Evolutionary conservation across 2,888 invertebrate species (phyloP), one percentile per base, ranked within the genome.

Genomic region (Dioctria linearis): DNA sequence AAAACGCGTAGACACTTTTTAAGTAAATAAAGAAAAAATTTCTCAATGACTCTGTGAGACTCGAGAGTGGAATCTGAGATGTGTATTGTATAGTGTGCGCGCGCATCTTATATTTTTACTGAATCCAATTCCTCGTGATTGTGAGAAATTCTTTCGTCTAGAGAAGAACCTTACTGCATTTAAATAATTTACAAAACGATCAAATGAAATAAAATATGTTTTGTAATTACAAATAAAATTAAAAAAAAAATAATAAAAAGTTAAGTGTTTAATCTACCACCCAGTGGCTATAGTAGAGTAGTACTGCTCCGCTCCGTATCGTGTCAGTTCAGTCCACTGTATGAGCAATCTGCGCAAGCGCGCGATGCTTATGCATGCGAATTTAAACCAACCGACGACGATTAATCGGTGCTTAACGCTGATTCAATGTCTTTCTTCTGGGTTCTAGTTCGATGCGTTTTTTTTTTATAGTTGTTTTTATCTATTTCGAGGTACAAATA

Each of bases 301-400:
- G 25, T n/a, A 59, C 59, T 40, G 59, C 59, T 65, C 65, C 13
- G 40, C 40, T 8, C 59, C 46, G 43, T 61, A 13, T 59, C 25
- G 25, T 25, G 25, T 25, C 25, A 25, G 25, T 25, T 25, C 75
- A 75, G 42, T 75, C 25, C 75, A 43, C 61, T 75, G 59, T 5
- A 5, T n/a, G 59, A 25, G 25, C 25, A 25, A 25, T 25, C 25
- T 25, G 25, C 25, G 25, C 25, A 25, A 25, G 2, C 39, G 39
- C 25, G 46, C 78, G 51, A 51, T 49, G 63, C 65, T 65, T 78
- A 65, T 75, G 63, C 63, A 78, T 78, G 78, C 78, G 43, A 75
- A 75, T 75, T 75, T 57, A 57, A 59, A 49, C 4, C 40, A 59
- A 49, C 8, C 59, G 63, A 37, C 46, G 49, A 40, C 61, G 49